These are phyloP conservation scores for Procapra przewalskii DNA, from an alignment of 2,113 vertebrate genomes.

Conservation along the genomic window DNA sequence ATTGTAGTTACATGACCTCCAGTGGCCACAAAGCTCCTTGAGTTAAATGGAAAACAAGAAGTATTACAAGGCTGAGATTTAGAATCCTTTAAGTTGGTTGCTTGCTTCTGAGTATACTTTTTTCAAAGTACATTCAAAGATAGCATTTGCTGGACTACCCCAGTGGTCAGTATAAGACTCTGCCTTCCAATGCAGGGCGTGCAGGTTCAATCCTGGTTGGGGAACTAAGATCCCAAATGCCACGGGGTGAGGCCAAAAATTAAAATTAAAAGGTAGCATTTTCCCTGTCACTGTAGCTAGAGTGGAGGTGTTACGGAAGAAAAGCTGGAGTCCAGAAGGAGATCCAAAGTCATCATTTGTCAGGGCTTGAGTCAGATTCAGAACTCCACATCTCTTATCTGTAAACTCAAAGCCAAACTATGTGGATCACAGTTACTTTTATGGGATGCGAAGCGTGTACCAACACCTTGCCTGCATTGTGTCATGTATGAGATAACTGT, in stretches of 20 bases:
- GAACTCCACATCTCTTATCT: not conserved
- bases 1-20: not conserved
- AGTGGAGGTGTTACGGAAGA: not conserved
- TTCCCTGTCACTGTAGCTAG: not conserved
- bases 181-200: not conserved
- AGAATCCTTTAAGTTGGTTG: not conserved
- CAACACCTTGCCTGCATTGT: not conserved
- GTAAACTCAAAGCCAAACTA: not conserved
- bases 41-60: conserved; percentile 8
- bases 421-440: not conserved
- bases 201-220: not conserved
- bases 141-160: not conserved
- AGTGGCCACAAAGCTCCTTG: not conserved
- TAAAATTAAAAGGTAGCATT: not conserved
- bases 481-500: not conserved
- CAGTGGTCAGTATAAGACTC: not conserved
- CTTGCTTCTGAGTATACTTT: not conserved
- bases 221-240: not conserved
- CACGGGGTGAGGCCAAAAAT: not conserved
- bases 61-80: not conserved
- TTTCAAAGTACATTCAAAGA: not conserved
- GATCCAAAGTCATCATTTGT: not conserved
- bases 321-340: not conserved
- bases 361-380: not conserved
- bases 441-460: accelerated